Percentiles rank a stretch among this genome's conserved stretches.
These are phyloP conservation scores for Drosophila atroscutellata DNA, from an alignment of 2,888 invertebrate genomes.

Conservation along the genomic window DNA sequence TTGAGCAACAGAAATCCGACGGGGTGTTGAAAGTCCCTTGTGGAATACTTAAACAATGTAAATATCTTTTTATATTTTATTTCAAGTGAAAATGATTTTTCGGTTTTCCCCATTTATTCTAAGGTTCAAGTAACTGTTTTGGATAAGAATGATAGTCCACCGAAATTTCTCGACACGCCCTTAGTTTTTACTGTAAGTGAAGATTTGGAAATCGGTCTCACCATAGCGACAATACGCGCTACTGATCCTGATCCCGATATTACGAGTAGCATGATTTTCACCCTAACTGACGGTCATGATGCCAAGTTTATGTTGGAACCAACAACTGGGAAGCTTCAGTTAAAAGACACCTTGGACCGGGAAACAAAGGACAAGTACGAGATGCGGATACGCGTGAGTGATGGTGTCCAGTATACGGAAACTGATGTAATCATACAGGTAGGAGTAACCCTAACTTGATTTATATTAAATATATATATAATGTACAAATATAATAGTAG, in stretches of 20 bases:
- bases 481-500: neutral
- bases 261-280: constrained; percentile 91
- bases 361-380: constrained; percentile 92
- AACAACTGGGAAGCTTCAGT: constrained; percentile 89
- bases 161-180: constrained; percentile 91
- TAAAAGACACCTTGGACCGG: constrained; percentile 93
- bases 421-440: constrained; percentile 92
- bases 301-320: constrained; percentile 91
- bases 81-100: neutral
- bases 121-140: constrained; percentile 94
- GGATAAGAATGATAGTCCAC: constrained; percentile 98
- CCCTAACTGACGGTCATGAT: constrained; percentile 88
- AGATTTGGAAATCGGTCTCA: constrained; percentile 92
- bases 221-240: constrained; percentile 91
- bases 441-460: constrained; percentile 76
- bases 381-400: constrained; percentile 92
- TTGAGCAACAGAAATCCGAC: neutral
- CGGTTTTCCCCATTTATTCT: constrained; percentile 74
- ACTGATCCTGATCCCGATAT: constrained; percentile 95
- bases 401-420: constrained; percentile 94
- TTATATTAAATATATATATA: neutral
- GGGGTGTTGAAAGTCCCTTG: neutral
- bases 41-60: constrained; percentile 5
- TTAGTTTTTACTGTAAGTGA: constrained; percentile 92
- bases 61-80: neutral